These are phyloP conservation scores for Calyptomena viridis DNA, from an alignment of 2,113 vertebrate species.

Conservation along the genomic window DNA sequence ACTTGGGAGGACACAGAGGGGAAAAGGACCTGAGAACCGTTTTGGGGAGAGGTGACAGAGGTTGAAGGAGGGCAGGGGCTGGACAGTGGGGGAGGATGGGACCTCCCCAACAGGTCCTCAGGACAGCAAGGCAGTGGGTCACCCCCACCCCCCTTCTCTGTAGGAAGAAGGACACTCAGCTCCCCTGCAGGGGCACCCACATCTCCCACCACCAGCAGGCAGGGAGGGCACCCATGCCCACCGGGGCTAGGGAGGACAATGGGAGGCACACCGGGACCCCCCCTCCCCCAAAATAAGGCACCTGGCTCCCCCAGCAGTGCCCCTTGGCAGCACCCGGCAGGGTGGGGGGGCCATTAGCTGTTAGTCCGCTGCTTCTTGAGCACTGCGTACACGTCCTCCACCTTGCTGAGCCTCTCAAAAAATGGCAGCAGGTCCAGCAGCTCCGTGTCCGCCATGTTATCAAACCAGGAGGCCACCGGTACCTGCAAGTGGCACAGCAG, in stretches of 20 bases:
- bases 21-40: constrained; percentile 57
- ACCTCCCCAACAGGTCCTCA: neutral
- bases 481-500: constrained; percentile 72
- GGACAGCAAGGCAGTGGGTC: neutral
- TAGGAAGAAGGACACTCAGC: neutral
- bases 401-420: constrained; percentile 94
- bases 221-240: neutral
- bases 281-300: neutral
- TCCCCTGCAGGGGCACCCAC: neutral
- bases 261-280: neutral
- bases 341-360: constrained; percentile 77
- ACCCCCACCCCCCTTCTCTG: neutral
- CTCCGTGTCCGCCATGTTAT: constrained; percentile 94
- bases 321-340: neutral
- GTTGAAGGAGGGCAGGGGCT: too few relatives aligned
- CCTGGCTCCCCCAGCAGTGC: neutral
- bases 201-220: neutral
- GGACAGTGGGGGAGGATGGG: neutral
- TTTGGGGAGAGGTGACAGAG: neutral
- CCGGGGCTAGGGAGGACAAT: neutral
- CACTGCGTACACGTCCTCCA: constrained; percentile 89
- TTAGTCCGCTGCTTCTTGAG: constrained; percentile 88
- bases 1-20: rapidly evolving
- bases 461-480: constrained; percentile 95
- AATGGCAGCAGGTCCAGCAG: constrained; percentile 95